Conservation (phyloP, 23 tunicate species). For the Clavelina lepadiformis region DNA sequence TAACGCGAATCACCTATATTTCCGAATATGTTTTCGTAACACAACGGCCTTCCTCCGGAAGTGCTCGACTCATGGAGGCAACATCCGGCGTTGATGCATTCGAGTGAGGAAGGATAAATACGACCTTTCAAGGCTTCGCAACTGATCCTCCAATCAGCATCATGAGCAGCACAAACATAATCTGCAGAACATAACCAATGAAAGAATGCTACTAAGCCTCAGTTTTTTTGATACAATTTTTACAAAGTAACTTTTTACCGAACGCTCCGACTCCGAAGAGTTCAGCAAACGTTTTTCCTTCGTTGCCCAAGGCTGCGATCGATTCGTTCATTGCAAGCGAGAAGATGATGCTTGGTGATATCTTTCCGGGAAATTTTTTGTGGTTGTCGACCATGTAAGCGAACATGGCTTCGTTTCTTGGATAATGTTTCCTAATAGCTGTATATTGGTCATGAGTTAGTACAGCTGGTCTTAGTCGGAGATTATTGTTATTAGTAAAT, state of each 20-base stretch:
- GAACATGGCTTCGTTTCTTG: conserved; percentile 62
- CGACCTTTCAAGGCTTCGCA: conserved; percentile 32
- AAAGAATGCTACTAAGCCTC: not conserved
- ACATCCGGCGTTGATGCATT: conserved; percentile 82
- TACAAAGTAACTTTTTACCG: conserved; percentile 21
- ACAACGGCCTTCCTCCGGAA: conserved; percentile 13
- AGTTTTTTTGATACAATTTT: not conserved
- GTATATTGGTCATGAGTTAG: not conserved
- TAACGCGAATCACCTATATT: conserved; percentile 54
- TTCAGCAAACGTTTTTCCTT: conserved; percentile 36
- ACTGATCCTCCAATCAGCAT: conserved; percentile 10
- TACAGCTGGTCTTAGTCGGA: not conserved
- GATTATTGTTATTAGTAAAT: not conserved
- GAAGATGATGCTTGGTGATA: conserved; percentile 56
- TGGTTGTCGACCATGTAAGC: conserved; percentile 65
- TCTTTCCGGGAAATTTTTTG: conserved; percentile 60
- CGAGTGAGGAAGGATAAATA: conserved; percentile 33
- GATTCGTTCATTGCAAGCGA: conserved; percentile 50
- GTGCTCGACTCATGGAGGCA: conserved; percentile 27
- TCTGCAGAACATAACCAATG: conserved; percentile 23
- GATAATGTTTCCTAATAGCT: conserved; percentile 48
- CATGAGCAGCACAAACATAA: conserved; percentile 78
- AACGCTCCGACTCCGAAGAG: conserved; percentile 76
- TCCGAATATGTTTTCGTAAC: conserved; percentile 83
- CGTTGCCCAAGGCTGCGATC: conserved; percentile 36